Evolutionary conservation across 2,797 vertebrate genomes (phyloP), one percentile per base, ranked within the genome.

Genomic region (Molothrus aeneus): DNA sequence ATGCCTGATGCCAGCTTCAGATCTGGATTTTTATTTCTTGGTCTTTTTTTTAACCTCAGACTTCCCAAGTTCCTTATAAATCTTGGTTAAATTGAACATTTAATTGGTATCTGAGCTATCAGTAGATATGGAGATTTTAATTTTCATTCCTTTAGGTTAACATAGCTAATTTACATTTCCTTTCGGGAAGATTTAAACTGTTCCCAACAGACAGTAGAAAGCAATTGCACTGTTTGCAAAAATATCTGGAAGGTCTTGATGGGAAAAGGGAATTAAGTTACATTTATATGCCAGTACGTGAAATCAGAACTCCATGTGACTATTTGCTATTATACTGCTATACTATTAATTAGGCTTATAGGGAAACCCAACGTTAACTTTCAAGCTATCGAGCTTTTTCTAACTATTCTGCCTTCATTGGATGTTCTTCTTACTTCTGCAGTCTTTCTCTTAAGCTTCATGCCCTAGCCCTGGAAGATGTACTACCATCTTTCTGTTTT

Each of bases 1-100:
- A 63, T 93, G 94, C 91, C 91, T 93, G 93, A 93, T 95, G 86
- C 91, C 91, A 95, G 91, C 68, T 66, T 95, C 60, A 90, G 92
- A 95, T 86, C 80, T 88, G 86, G 57, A 80, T 95, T 95, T 93
- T 81, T 94, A 59, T 92, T 97, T 85, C 86, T 86, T 81, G 36
- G 66, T 70, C 32, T 48, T 92, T 93, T 94, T 95, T 92, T 95
- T 82, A 85, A 88, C 53, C 57, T 96, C 56, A 75, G 34, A 66
- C 40, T 95, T 92, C 57, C 64, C 80, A 71, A 31, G 36, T 70
- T 92, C 31, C 50, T 80, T 57, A 82, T 80, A 93, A 92, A 86
- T 90, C 64, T 90, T 86, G 34, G 42, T 64, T 93, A 92, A 70
- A 90, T 59, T 80, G 56, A 93, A 92, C 43, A 47, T 66, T 38